phyloP scores from a whole-genome alignment of 1,140 invertebrate genomes.

The Zaprionus camerounensis region DNA sequence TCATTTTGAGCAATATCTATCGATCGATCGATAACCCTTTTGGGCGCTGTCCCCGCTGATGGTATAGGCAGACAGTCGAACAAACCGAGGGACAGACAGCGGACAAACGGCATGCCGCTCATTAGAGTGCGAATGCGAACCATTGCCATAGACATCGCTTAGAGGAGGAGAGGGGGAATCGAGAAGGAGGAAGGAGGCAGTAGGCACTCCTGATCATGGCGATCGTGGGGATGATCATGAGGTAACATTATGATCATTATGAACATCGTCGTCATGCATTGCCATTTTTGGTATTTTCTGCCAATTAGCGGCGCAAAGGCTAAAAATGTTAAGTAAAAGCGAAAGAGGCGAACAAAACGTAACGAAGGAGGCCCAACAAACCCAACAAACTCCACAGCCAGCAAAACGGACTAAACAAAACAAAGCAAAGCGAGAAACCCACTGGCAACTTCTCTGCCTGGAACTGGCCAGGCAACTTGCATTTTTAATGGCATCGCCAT shows the following conservation, averaged over 20 bases:
- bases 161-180: neutral
- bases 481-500: slow-evolving; percentile 71
- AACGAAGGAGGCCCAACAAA: slow-evolving; percentile 49
- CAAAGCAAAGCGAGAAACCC: slow-evolving; percentile 15
- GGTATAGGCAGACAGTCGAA: neutral
- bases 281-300: slow-evolving; percentile 83
- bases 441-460: slow-evolving; percentile 26
- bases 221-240: slow-evolving; percentile 19
- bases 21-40: slow-evolving; percentile 41
- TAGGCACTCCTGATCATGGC: slow-evolving; percentile 1
- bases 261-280: slow-evolving; percentile 65
- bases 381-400: slow-evolving; percentile 10
- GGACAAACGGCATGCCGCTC: slow-evolving; percentile 41
- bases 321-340: slow-evolving; percentile 82
- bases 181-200: neutral
- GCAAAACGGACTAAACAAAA: slow-evolving; percentile 17
- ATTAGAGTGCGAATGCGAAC: slow-evolving; percentile 39
- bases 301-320: slow-evolving; percentile 82
- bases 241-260: slow-evolving; percentile 31
- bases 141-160: slow-evolving; percentile 25
- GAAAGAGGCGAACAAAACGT: slow-evolving; percentile 73
- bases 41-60: slow-evolving; percentile 28
- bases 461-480: slow-evolving; percentile 75
- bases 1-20: neutral
- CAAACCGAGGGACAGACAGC: neutral